phyloP scores from a whole-genome alignment of 2,888 invertebrate species.

The Sturmia bella region DNA sequence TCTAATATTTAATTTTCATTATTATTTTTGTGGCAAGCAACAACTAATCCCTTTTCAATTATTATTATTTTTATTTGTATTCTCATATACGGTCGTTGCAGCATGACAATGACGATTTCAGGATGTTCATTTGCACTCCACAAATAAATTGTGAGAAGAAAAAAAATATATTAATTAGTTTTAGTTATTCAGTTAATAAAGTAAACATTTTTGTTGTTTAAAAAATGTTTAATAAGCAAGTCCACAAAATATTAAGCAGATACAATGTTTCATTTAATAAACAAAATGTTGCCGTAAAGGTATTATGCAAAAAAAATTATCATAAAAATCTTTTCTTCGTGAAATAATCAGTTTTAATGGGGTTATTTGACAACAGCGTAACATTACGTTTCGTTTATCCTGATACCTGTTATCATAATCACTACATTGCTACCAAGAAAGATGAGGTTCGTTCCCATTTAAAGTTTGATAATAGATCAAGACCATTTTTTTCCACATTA shows the following conservation, averaged over 20 bases:
- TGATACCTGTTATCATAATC: no score
- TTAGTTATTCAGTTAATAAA: slow-evolving; percentile 46
- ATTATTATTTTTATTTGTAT: slow-evolving; percentile 51
- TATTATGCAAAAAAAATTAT: no score
- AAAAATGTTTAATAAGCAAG: neutral
- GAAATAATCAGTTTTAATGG: no score
- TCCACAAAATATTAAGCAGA: neutral
- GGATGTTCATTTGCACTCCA: slow-evolving; percentile 15
- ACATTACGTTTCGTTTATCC: no score
- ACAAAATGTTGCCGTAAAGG: no score
- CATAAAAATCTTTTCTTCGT: no score
- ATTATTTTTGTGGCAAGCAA: slow-evolving; percentile 54
- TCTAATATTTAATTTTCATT: slow-evolving; percentile 45
- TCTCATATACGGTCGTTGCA: slow-evolving; percentile 31
- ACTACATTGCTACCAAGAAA: no score
- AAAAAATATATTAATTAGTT: slow-evolving; percentile 20
- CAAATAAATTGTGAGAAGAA: slow-evolving; percentile 23
- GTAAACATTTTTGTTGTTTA: slow-evolving; percentile 18
- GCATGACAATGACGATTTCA: slow-evolving; percentile 4
- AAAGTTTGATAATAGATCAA: no score
- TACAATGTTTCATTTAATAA: no score
- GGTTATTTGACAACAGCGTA: no score
- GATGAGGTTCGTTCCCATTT: no score
- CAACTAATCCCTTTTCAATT: slow-evolving; percentile 58
- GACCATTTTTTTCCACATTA: no score